Evolutionary conservation across 2,113 vertebrate genomes (phyloP).

Genomic region (Phasianus colchicus): DNA sequence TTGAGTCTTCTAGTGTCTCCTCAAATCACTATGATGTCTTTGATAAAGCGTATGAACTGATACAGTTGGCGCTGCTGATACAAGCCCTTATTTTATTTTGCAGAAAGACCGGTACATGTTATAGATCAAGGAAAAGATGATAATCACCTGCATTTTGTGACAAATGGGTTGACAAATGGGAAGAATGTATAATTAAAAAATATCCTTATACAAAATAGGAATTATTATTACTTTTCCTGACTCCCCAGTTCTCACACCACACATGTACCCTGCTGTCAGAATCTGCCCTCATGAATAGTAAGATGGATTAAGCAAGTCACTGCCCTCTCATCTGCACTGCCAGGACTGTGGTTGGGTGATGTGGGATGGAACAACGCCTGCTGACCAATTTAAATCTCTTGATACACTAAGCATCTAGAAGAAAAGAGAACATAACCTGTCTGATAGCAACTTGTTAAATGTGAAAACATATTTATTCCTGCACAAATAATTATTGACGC

Average conservation of each 20-base stretch:
- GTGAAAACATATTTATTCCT: neutral
- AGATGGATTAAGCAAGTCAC: neutral
- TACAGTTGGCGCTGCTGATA: neutral
- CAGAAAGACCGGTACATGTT: neutral
- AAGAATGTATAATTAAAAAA: too few relatives aligned
- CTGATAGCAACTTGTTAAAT: neutral
- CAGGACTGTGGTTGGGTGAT: neutral
- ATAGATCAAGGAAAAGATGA: neutral
- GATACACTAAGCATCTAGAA: neutral
- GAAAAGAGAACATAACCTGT: neutral
- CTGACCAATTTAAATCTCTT: neutral
- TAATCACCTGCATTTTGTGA: neutral
- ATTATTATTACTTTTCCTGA: neutral
- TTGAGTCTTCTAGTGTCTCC: neutral
- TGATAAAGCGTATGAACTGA: neutral
- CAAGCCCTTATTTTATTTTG: neutral
- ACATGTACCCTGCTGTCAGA: neutral
- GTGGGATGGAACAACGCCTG: neutral
- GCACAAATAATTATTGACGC: neutral
- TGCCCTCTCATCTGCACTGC: neutral
- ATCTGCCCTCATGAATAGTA: neutral
- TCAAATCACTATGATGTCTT: neutral
- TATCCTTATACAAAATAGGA: neutral
- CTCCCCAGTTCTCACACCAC: neutral
- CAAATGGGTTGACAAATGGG: neutral